These are phyloP conservation scores for Caenorhabditis uteleia DNA, from an alignment of 2,888 invertebrate species.

Conservation along the genomic window DNA sequence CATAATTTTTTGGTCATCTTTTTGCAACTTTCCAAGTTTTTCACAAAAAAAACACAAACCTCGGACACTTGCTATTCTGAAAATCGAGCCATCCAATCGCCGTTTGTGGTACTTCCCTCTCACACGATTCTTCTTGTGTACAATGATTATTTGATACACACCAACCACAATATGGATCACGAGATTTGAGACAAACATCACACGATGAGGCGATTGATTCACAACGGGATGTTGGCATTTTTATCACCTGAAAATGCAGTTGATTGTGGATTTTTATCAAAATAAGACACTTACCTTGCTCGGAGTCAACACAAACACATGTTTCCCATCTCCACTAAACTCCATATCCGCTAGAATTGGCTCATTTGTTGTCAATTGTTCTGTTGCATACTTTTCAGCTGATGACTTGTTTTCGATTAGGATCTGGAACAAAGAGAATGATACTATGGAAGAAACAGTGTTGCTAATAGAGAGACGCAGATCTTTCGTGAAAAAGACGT, in stretches of 20 bases:
- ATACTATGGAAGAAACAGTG: no score
- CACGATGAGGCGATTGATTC: constrained; percentile 34
- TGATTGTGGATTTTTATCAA: background rate
- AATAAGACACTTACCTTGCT: constrained; percentile 29
- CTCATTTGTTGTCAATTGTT: constrained; percentile 80
- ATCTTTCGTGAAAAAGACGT: no score
- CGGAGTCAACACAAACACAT: constrained; percentile 84
- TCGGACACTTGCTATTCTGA: constrained; percentile 51
- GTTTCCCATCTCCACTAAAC: constrained; percentile 83
- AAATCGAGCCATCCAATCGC: constrained; percentile 52
- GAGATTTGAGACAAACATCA: constrained; percentile 31
- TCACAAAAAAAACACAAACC: constrained; percentile 29
- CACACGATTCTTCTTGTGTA: constrained; percentile 49
- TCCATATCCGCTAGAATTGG: constrained; percentile 86
- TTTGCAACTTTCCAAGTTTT: background rate
- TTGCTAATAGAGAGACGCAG: no score
- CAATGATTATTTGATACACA: constrained; percentile 49
- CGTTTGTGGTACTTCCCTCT: constrained; percentile 45
- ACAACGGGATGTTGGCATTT: constrained; percentile 58
- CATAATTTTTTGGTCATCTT: background rate
- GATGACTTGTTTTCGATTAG: constrained; percentile 77
- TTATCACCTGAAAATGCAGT: constrained; percentile 32
- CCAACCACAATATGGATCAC: constrained; percentile 97
- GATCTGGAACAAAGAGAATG: constrained; percentile 75
- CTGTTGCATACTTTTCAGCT: constrained; percentile 85